Base-by-base conservation (phyloP, 2,888 invertebrate species). In the Eretmocerus hayati region DNA sequence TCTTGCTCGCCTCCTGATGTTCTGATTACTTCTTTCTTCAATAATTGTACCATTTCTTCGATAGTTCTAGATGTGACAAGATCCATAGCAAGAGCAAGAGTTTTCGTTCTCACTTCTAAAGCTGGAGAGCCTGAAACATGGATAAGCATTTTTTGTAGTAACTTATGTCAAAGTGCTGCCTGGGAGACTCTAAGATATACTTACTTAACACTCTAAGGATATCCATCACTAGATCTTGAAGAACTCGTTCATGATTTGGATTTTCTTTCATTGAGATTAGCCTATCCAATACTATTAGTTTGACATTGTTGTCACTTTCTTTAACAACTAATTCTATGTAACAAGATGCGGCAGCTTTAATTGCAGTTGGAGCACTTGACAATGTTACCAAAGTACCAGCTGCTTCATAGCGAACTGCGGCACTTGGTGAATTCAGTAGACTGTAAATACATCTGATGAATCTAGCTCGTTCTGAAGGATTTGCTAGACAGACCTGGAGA, bases 231-330 rank as follows among this genome's bases (percentile, higher is more conserved):
- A 93, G 77, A 63, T 90, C 93, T 57, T 85, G 84, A 51, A 91
- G 79, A 16, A 92, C 90, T 56, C 90, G 84, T 64, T 92, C 93
- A 71, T 88, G 89, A 42, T 81, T 80, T 18, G 88, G 85, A 61
- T 84, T 81, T 54, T 87, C 90, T 56, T 87, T 85, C 69, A 99
- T 80, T 2, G 89, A 88, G 58, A 91, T 85, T 55, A 99, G 77
- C 18, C 96, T 83, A 64, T 95, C 96, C 62, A 99, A 76, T 8
- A 99, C 97, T 60, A 99, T 99, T 49, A 99, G 77, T 75, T 99
- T 99, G 15, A 99, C 97, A 76, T 99, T 99, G 75, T 99, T 99
- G 73, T 99, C 99, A 73, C 95, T 95, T 72, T 99, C 99, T 73
- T 97, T 99, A n/a, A 97, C 89, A 53, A 99, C 93, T 59, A 99